Percentiles rank a stretch among this genome's conserved stretches.
Evolutionary conservation across 2,888 invertebrate species (phyloP).

Genomic region (Julus scandinavius): DNA sequence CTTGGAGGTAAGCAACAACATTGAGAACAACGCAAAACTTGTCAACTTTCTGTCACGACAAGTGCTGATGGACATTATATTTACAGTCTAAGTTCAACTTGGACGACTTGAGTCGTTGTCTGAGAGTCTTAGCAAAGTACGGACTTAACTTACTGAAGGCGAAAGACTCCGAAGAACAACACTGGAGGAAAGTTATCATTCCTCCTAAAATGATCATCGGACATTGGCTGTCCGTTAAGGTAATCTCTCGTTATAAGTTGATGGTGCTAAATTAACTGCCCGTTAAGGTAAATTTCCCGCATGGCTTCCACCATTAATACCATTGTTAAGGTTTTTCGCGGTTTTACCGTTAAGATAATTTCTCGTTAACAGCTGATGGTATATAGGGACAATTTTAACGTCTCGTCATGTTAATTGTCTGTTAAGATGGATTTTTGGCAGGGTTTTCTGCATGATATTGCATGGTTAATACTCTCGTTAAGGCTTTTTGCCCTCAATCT

Average conservation of each 20-base stretch:
- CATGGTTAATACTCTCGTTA: too few species aligned
- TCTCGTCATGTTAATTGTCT: too few species aligned
- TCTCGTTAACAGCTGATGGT: too few species aligned
- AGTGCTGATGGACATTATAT: neutral
- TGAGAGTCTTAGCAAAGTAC: slow-evolving; percentile 49
- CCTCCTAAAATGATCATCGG: neutral
- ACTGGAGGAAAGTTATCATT: slow-evolving; percentile 52
- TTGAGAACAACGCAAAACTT: neutral
- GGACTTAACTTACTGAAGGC: slow-evolving; percentile 49
- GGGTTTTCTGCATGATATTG: too few species aligned
- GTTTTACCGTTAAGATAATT: too few species aligned
- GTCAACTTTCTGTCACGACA: neutral
- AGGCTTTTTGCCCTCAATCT: too few species aligned
- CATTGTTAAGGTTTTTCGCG: too few species aligned
- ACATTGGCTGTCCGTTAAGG: slow-evolving; percentile 50
- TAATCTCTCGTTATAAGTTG: neutral
- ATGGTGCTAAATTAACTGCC: neutral
- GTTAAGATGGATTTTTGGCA: too few species aligned
- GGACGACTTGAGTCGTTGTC: slow-evolving; percentile 51
- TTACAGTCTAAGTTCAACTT: neutral
- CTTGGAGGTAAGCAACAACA: slow-evolving; percentile 15
- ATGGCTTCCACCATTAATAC: too few species aligned
- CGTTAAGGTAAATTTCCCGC: slow-evolving; percentile 2
- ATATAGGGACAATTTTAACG: too few species aligned
- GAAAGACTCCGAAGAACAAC: neutral